Percentiles rank a stretch among this genome's conserved stretches.
Evolutionary conservation across 2,797 vertebrate species (phyloP).

Genomic region (Hoplostethus atlanticus): DNA sequence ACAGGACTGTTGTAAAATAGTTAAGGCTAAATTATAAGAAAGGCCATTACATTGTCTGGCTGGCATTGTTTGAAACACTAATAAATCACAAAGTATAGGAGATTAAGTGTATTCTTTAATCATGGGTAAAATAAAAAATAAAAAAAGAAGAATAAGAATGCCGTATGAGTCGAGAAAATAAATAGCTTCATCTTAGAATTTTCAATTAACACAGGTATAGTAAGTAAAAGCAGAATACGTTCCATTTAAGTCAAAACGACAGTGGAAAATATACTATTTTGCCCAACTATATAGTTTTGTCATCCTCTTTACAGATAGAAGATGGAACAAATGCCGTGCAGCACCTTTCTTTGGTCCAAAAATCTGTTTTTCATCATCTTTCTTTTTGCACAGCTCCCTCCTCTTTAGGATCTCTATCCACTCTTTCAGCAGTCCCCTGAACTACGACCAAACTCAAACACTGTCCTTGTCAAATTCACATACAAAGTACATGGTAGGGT

Average conservation of each 20-base stretch:
- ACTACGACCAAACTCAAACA: slow-evolving; percentile 60
- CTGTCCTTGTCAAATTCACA: slow-evolving; percentile 97
- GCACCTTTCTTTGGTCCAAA: background rate
- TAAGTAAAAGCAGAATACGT: slow-evolving; percentile 1
- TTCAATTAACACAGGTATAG: background rate
- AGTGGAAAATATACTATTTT: slow-evolving; percentile 33
- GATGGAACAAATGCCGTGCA: background rate
- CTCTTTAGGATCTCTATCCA: background rate
- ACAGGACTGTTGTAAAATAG: slow-evolving; percentile 24
- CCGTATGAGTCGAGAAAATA: slow-evolving; percentile 47
- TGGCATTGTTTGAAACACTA: slow-evolving; percentile 18
- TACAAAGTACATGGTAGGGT: slow-evolving; percentile 96
- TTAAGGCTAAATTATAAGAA: slow-evolving; percentile 45
- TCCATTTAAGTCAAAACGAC: background rate
- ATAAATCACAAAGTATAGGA: slow-evolving; percentile 31
- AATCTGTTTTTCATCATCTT: background rate
- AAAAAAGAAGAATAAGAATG: slow-evolving; percentile 13
- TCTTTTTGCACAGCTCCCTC: background rate
- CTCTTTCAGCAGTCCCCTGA: background rate
- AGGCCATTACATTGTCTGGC: slow-evolving; percentile 21
- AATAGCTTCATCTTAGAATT: slow-evolving; percentile 34
- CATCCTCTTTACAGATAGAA: slow-evolving; percentile 49
- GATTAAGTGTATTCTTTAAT: slow-evolving; percentile 20
- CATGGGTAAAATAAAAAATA: slow-evolving; percentile 4
- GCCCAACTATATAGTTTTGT: slow-evolving; percentile 44